Base-by-base conservation (phyloP, 2,888 invertebrate genomes). In the Sycophila texana region DNA sequence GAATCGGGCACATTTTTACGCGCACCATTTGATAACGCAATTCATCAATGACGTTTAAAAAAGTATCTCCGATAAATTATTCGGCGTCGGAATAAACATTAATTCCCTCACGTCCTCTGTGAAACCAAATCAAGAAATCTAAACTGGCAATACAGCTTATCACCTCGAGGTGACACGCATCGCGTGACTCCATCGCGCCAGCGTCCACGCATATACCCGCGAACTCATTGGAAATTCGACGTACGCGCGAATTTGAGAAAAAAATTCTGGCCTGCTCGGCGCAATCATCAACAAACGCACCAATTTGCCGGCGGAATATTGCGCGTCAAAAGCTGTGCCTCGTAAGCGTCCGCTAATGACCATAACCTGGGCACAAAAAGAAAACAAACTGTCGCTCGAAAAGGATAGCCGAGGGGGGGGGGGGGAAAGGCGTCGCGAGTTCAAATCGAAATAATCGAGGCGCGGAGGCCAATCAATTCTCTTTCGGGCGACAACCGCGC, bases 391-490 rank as follows among this genome's bases (percentile, higher is more conserved):
- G n/a, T 5, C 39, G 4, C 39, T 4, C 39, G 22, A 16, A 67
- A 53, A 67, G 16, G 67, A 10, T 53, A 10, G 26, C 4, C 18
- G 18, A 12, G 49, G 49, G 7, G 1, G 47, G 49, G 49, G 7
- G 1, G 47, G 30, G n/a, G n/a, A 30, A 63, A 30, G 58, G 16
- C 20, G 63, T 3, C 22, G 26, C n/a, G 20, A 22, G 12, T 20
- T 1, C n/a, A 26, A 78, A 68, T 68, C 61, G 74, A 10, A 74
- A 78, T 80, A 73, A 67, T 73, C 75, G 76, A n/a, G 22, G 68
- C 14, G 60, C 14, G 26, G 26, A 16, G 79, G 80, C 81, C 84
- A 83, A 86, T 86, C 84, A 83, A 86, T 84, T 85, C 85, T 83
- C 84, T 86, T 85, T 85, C 83, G 82, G 82, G 79, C 30, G 30